A percentile compares a stretch with the other conserved stretches of the same genome.
Conservation (phyloP, 2,888 invertebrate genomes). For the Drosophila mulleri region DNA sequence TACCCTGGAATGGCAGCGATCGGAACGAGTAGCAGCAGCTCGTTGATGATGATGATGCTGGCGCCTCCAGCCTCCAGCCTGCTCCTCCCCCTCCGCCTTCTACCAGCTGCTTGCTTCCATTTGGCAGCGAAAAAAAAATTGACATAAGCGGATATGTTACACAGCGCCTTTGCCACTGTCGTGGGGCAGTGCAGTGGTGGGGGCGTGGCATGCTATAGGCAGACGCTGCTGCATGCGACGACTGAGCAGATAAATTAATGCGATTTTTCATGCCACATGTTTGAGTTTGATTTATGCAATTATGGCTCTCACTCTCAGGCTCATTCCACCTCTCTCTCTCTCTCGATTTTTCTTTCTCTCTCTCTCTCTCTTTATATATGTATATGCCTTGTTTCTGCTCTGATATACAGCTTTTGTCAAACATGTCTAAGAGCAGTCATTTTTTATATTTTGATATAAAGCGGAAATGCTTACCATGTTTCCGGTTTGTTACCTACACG, state of each 20-base stretch:
- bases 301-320: conserved; percentile 58
- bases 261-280: conserved; percentile 81
- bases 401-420: conserved; percentile 81
- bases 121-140: conserved; percentile 62
- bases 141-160: conserved; percentile 79
- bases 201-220: conserved; percentile 54
- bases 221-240: conserved; percentile 53
- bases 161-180: conserved; percentile 65
- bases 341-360: background rate
- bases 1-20: conserved; percentile 51
- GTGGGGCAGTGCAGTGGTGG: background rate
- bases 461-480: conserved; percentile 78
- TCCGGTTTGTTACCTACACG: conserved; percentile 80
- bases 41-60: conserved; percentile 61
- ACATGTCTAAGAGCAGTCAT: conserved; percentile 77
- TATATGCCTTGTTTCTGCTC: conserved; percentile 26
- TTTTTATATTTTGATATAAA: conserved; percentile 77
- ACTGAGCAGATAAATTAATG: conserved; percentile 82
- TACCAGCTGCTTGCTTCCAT: conserved; percentile 36
- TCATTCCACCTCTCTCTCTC: background rate
- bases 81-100: background rate
- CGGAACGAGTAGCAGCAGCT: conserved; percentile 43
- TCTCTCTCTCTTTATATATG: background rate
- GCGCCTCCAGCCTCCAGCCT: background rate
- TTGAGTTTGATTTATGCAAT: conserved; percentile 83